Conservation (phyloP, 2,888 invertebrate genomes). For the Zonitis immaculata region DNA sequence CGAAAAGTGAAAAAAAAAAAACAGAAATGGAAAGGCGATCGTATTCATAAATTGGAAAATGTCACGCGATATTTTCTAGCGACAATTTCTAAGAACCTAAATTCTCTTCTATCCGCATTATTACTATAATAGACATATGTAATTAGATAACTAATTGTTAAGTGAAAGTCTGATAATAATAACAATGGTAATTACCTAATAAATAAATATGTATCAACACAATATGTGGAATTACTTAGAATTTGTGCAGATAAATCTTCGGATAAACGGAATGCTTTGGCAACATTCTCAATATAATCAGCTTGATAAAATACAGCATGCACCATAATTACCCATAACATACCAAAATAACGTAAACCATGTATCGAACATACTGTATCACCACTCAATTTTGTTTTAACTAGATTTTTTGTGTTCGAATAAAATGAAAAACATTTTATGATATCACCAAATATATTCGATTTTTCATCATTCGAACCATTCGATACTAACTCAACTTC, state of each 20-base stretch:
- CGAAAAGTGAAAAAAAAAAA: too few species aligned
- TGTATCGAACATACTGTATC: conserved; percentile 49
- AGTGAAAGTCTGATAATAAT: too few species aligned
- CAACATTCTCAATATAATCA: conserved; percentile 45
- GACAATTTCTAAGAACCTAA: too few species aligned
- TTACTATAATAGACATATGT: too few species aligned
- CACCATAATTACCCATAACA: conserved; percentile 55
- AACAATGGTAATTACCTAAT: conserved; percentile 36
- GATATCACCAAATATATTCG: conserved; percentile 30
- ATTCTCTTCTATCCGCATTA: too few species aligned
- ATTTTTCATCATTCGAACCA: conserved; percentile 10
- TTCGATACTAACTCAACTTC: conserved; percentile 22
- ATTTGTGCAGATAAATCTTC: conserved; percentile 44
- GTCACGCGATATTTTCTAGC: too few species aligned
- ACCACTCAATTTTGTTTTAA: conserved; percentile 40
- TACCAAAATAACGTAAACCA: conserved; percentile 53
- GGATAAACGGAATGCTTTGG: conserved; percentile 39
- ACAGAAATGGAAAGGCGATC: too few species aligned
- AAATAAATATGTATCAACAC: conserved; percentile 52
- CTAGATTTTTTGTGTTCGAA: conserved; percentile 48
- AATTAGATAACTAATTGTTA: too few species aligned
- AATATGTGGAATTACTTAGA: conserved; percentile 48
- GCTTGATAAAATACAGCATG: conserved; percentile 50
- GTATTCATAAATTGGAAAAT: too few species aligned
- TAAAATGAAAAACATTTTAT: conserved; percentile 52